Base-by-base conservation (phyloP, 2,797 vertebrate genomes). In the Spea hammondii region DNA sequence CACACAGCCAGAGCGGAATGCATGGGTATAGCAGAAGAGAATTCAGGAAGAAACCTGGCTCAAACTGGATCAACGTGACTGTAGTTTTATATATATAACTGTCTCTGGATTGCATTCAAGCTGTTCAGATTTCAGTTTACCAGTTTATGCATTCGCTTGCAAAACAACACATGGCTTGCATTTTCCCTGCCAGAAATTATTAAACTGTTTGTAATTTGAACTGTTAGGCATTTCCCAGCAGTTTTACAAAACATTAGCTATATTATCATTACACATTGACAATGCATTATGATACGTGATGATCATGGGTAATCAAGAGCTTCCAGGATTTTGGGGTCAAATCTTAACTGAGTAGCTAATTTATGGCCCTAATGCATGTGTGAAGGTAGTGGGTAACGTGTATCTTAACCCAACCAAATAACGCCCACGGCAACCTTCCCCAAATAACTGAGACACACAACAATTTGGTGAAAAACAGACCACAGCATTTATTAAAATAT, bases 151-250 rank as follows among this genome's bases (percentile, higher is more conserved):
- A 7, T 77, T 77, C 14, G 14, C 51, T 77, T 77, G 54, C 75
- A 77, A 68, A 76, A 77, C 17, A 77, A 48, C 75, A 77, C 75
- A 77, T 70, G 75, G 75, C 46, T 46, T 77, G 6, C 48, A 32
- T 70, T 53, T 13, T 32, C 4, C 48, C 55, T 77, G 75, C 66
- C 75, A 77, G 65, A 77, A 77, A 70, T 70, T 32, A 69, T 62
- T 77, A 17, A 77, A 50, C 48, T 69, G 75, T 50, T 77, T 77
- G 75, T 70, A 77, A 77, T 77, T 44, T 62, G 66, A 77, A 69
- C 65, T 77, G 32, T 46, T 50, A 10, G 47, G 47, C 9, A 60
- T 77, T 57, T 69, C 49, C 74, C 57, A 72, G 44, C 17, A 14
- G 45, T 44, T 50, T 62, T 62, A 7, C 9, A 17, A 4, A 17